Evolutionary conservation across 2,113 vertebrate species (phyloP).

Genomic region (Dasyurus viverrinus): DNA sequence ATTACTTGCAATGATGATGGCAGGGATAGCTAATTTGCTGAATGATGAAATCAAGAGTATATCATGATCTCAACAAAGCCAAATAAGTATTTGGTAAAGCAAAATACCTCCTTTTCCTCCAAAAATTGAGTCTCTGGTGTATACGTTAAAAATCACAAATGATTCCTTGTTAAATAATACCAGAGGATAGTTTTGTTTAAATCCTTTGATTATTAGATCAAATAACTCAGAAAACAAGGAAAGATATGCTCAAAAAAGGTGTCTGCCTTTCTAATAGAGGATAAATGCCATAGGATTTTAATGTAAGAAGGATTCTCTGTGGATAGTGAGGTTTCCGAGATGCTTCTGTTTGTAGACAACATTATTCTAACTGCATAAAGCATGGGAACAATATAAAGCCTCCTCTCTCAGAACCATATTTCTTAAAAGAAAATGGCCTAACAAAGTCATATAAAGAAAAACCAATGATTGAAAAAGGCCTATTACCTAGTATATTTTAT

Average conservation of each 20-base stretch:
- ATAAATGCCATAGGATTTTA: background rate
- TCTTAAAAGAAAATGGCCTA: background rate
- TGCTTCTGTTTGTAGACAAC: background rate
- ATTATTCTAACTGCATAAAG: background rate
- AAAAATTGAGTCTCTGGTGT: background rate
- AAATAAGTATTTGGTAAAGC: background rate
- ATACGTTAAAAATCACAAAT: background rate
- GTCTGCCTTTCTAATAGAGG: background rate
- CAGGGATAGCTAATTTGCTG: background rate
- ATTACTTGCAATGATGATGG: background rate
- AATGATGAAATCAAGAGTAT: background rate
- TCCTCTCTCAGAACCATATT: background rate
- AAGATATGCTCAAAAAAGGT: background rate
- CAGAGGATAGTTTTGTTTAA: background rate
- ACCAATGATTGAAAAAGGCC: background rate
- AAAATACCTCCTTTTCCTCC: background rate
- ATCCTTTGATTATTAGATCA: background rate
- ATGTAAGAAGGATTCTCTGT: background rate
- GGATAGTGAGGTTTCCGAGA: background rate
- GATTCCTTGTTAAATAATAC: background rate
- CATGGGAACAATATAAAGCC: background rate
- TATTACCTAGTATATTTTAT: background rate
- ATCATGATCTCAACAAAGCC: background rate
- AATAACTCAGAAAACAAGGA: background rate
- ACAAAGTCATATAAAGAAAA: background rate